Percentiles rank a stretch among this genome's conserved stretches.
These are phyloP conservation scores for Brachyrhaphis roseni DNA, from an alignment of 2,797 vertebrate species.

Conservation along the genomic window DNA sequence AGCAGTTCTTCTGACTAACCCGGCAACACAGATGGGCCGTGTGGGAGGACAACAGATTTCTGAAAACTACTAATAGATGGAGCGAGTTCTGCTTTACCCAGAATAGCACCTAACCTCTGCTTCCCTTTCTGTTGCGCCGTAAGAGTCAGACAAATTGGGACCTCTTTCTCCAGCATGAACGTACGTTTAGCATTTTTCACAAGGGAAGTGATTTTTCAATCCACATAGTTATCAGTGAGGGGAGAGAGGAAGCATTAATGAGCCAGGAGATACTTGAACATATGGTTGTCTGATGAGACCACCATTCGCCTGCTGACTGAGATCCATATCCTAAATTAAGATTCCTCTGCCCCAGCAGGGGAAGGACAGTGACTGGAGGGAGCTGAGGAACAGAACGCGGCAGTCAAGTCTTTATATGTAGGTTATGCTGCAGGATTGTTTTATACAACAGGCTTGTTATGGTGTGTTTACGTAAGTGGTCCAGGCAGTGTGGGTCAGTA, in stretches of 20 bases:
- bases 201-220: constrained; percentile 70
- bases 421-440: constrained; percentile 28
- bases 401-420: constrained; percentile 26
- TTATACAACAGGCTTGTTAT: constrained; percentile 41
- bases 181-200: constrained; percentile 69
- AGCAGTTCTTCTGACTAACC: constrained; percentile 54
- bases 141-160: constrained; percentile 36
- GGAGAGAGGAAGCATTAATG: constrained; percentile 58
- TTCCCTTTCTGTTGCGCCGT: constrained; percentile 14
- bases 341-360: constrained; percentile 60
- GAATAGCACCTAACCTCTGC: constrained; percentile 24
- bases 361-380: constrained; percentile 33
- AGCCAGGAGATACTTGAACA: constrained; percentile 65
- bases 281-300: constrained; percentile 72
- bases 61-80: constrained; percentile 27
- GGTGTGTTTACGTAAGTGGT: constrained; percentile 51
- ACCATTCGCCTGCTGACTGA: constrained; percentile 73
- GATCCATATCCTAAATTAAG: constrained; percentile 71
- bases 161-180: constrained; percentile 49
- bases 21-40: constrained; percentile 71
- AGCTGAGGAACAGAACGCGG: constrained; percentile 42
- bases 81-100: constrained; percentile 22
- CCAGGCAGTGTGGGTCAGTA: constrained; percentile 57
- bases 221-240: constrained; percentile 59
- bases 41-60: constrained; percentile 70